Evolutionary conservation across 1,140 invertebrate species (phyloP).

Genomic region (Zaprionus camerounensis): DNA sequence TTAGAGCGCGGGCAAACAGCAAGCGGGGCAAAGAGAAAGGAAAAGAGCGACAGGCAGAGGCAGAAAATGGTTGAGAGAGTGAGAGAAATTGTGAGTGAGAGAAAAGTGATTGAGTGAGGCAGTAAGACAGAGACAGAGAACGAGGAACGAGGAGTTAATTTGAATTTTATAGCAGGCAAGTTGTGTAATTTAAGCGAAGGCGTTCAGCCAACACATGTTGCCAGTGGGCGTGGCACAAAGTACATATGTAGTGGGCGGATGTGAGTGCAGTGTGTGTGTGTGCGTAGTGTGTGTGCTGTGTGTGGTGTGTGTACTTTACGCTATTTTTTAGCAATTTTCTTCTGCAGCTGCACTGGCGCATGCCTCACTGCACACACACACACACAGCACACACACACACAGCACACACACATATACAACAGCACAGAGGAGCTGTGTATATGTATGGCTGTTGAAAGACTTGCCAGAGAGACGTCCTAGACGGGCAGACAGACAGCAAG

Average conservation of each 20-base stretch:
- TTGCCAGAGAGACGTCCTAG: slow-evolving; percentile 15
- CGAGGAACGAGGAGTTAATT: slow-evolving; percentile 68
- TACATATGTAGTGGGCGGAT: slow-evolving; percentile 26
- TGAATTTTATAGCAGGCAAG: slow-evolving; percentile 82
- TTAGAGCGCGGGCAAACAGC: slow-evolving; percentile 43
- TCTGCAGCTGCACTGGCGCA: slow-evolving; percentile 38
- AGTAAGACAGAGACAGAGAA: slow-evolving; percentile 26
- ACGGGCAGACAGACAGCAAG: slow-evolving; percentile 20
- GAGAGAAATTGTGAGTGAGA: no score
- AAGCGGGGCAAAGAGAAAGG: not conserved
- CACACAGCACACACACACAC: slow-evolving; percentile 30
- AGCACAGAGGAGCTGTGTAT: not conserved
- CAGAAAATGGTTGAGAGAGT: no score
- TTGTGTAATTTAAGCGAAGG: slow-evolving; percentile 75
- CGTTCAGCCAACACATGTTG: slow-evolving; percentile 74
- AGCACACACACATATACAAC: not conserved
- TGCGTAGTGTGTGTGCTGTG: slow-evolving; percentile 1
- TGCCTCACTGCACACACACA: slow-evolving; percentile 43
- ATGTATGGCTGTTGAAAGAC: not conserved
- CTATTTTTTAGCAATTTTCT: slow-evolving; percentile 55
- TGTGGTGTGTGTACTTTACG: slow-evolving; percentile 18
- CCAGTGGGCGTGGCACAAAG: slow-evolving; percentile 51
- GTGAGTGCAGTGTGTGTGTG: not conserved
- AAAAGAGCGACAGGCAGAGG: slow-evolving; percentile 2
- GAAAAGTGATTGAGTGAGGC: slow-evolving; percentile 19